phyloP scores from a whole-genome alignment of 1,140 invertebrate genomes.

The Stratiolaelaps scimitus region DNA sequence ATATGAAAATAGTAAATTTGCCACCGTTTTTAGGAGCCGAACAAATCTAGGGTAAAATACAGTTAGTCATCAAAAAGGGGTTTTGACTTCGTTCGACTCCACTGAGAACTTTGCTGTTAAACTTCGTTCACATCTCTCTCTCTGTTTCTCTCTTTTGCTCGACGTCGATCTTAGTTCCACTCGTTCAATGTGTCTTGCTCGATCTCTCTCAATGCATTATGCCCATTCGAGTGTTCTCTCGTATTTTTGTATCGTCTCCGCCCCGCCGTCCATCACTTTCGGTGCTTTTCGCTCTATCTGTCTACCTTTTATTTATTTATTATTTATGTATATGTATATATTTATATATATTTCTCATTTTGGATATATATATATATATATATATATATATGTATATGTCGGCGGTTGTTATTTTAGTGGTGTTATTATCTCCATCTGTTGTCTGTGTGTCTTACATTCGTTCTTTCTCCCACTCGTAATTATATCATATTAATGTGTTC shows the following conservation, averaged over 20 bases:
- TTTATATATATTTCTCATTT: conserved; percentile 6
- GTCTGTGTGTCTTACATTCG: too few relatives aligned
- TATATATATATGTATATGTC: neutral
- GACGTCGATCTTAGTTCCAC: too few relatives aligned
- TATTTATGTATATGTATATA: conserved; percentile 16
- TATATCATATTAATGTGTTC: too few relatives aligned
- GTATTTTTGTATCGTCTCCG: neutral
- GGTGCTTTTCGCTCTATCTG: neutral
- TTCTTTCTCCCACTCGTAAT: too few relatives aligned
- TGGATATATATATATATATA: conserved; percentile 24
- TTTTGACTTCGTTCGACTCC: conserved; percentile 9
- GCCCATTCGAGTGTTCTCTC: neutral
- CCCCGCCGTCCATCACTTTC: neutral
- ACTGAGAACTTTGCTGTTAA: conserved; percentile 25
- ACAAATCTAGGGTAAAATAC: conserved; percentile 21
- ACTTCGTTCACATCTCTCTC: too few relatives aligned
- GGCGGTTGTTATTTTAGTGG: too few relatives aligned
- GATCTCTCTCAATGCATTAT: neutral
- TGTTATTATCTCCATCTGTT: too few relatives aligned
- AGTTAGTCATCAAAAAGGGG: conserved; percentile 12
- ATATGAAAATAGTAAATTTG: conserved; percentile 28
- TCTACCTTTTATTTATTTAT: neutral
- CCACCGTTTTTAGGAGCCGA: conserved; percentile 27
- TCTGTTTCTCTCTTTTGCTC: too few relatives aligned
- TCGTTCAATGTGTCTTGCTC: too few relatives aligned